These are phyloP conservation scores for Netelia virgata DNA, from an alignment of 2,888 invertebrate genomes.

Conservation along the genomic window DNA sequence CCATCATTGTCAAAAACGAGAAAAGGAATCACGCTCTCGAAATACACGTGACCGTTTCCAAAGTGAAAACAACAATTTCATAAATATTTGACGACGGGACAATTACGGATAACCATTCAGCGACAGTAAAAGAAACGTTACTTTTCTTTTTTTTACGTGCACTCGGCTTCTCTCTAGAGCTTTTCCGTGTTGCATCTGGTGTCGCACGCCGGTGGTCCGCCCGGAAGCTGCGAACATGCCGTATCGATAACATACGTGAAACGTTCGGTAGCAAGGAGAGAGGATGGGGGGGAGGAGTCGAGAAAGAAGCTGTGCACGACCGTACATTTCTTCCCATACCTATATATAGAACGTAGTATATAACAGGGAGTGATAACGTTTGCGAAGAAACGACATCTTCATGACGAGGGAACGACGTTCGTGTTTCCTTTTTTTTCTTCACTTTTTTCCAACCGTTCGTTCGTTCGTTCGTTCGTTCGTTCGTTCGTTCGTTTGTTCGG, in stretches of 20 bases:
- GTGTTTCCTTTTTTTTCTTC: slow-evolving; percentile 23
- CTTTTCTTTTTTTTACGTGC: not conserved
- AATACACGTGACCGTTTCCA: not conserved
- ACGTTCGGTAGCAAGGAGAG: slow-evolving; percentile 19
- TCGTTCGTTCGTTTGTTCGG: not conserved
- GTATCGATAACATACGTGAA: slow-evolving; percentile 59
- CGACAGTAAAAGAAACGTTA: too few species aligned
- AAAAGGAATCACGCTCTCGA: not conserved
- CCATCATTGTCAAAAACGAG: not conserved
- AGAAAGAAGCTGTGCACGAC: slow-evolving; percentile 29
- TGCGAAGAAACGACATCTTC: slow-evolving; percentile 58
- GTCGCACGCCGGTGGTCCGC: slow-evolving; percentile 11
- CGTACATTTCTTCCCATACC: not conserved
- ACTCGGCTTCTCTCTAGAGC: not conserved
- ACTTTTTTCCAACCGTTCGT: slow-evolving; percentile 26
- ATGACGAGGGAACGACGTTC: slow-evolving; percentile 49
- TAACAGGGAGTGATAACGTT: slow-evolving; percentile 50
- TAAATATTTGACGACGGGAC: too few species aligned
- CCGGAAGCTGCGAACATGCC: slow-evolving; percentile 55
- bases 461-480: slow-evolving; percentile 10
- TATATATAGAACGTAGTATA: not conserved
- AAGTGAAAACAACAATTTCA: too few species aligned
- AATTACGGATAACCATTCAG: too few species aligned
- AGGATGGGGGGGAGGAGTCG: not conserved
- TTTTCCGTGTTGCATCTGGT: slow-evolving; percentile 37